A percentile compares a stretch with the other conserved stretches of the same genome.
Conservation (phyloP, 1,140 invertebrate species). For the Luehdorfia chinensis region DNA sequence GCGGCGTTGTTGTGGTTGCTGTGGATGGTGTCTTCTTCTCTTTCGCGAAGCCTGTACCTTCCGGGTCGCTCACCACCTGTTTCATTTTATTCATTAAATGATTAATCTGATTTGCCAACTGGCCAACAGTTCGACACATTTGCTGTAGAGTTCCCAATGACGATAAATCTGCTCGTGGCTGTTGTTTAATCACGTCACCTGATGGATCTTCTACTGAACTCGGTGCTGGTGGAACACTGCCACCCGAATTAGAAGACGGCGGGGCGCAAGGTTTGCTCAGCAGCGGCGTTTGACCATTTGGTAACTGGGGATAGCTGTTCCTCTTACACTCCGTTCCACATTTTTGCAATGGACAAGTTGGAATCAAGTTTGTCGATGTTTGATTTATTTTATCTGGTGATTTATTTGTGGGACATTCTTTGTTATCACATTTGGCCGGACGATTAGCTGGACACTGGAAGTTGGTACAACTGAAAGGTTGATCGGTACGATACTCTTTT, state of each 20-base stretch:
- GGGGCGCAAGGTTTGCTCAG: slow-evolving; percentile 13
- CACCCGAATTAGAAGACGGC: neutral
- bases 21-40: neutral
- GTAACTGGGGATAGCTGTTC: slow-evolving; percentile 27
- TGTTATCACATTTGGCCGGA: slow-evolving; percentile 37
- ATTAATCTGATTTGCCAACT: slow-evolving; percentile 46
- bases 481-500: slow-evolving; percentile 39
- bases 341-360: slow-evolving; percentile 26
- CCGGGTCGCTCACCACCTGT: slow-evolving; percentile 17
- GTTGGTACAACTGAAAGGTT: slow-evolving; percentile 45
- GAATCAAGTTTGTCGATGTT: neutral
- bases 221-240: neutral
- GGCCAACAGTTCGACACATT: slow-evolving; percentile 53
- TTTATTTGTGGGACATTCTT: slow-evolving; percentile 34
- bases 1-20: slow-evolving; percentile 9
- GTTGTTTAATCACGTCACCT: neutral
- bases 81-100: slow-evolving; percentile 47
- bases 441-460: slow-evolving; percentile 42
- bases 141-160: slow-evolving; percentile 36
- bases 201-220: neutral
- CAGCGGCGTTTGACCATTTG: slow-evolving; percentile 3
- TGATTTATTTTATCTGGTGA: slow-evolving; percentile 19
- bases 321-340: slow-evolving; percentile 43
- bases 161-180: slow-evolving; percentile 15
- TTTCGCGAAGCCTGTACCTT: neutral